A percentile compares a stretch with the other conserved stretches of the same genome.
Conservation (phyloP, 1,140 invertebrate species). For the Saccostrea cuccullata region DNA sequence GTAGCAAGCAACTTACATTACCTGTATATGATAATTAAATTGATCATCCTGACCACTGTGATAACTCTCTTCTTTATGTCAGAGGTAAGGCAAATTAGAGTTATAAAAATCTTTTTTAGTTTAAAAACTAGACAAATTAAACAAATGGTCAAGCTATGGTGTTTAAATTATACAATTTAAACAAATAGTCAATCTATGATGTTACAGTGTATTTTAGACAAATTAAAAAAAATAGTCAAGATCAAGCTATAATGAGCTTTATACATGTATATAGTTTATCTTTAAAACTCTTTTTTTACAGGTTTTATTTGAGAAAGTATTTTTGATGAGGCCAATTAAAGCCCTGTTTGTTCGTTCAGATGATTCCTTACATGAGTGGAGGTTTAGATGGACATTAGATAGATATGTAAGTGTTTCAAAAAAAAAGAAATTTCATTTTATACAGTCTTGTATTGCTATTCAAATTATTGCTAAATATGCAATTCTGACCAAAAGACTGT, state of each 20-base stretch:
- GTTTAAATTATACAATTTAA: too few species aligned
- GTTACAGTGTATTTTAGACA: too few species aligned
- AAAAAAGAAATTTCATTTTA: too few species aligned
- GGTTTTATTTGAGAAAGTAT: conserved; percentile 98
- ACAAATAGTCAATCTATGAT: too few species aligned
- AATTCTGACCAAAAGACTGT: too few species aligned
- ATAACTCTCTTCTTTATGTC: conserved; percentile 92
- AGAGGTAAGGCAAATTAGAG: conserved; percentile 80
- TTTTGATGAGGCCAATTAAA: conserved; percentile 96
- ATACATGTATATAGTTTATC: not conserved
- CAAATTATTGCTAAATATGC: too few species aligned
- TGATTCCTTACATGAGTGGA: conserved; percentile 96
- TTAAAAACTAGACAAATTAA: not conserved
- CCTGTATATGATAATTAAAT: conserved; percentile 92
- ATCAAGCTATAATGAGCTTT: not conserved
- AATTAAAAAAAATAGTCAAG: too few species aligned
- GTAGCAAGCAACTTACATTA: conserved; percentile 87
- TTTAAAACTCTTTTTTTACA: conserved; percentile 79
- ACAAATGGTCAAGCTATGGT: too few species aligned
- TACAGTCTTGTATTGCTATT: too few species aligned
- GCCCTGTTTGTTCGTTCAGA: conserved; percentile 97
- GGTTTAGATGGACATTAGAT: conserved; percentile 94
- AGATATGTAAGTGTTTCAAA: conserved; percentile 91
- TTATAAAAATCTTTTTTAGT: not conserved
- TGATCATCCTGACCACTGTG: conserved; percentile 89